Evolutionary conservation across 2,113 vertebrate species (phyloP), one percentile per base, ranked within the genome.

Genomic region (Oncorhynchus masou): DNA sequence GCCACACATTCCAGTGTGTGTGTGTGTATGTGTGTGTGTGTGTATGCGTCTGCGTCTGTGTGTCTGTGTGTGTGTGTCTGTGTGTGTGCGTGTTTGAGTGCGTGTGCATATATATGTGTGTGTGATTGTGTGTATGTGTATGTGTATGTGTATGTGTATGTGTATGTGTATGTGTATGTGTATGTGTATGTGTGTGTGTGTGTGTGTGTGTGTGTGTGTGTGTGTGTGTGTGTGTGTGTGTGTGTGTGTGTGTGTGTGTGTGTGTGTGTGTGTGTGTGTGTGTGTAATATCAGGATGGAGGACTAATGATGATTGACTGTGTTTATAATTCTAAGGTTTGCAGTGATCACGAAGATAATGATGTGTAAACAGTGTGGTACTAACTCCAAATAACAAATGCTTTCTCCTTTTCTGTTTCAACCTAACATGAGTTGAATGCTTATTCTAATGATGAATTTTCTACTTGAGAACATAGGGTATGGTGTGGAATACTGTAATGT

Each of bases 1-100:
- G 93, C 92, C 88, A 89, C 92, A 93, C 92, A 93, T 93, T 92
- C 92, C 93, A 89, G 88, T 87, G 89, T 89, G 86, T 91, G 15
- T 19, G 49, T 54, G 3, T 54, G 1, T 54, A 0, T 54, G 4
- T 54, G 51, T 54, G 13, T 51, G 3, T 16, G 51, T 54, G 51
- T 54, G 51, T 54, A 3, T 19, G 15, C 3, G 51, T 19, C 15
- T 19, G 15, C 2, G 51, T 54, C 15, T 7, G 15, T 5, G 3
- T 15, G 3, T 15, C 3, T 4, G 12, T 13, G 13, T 16, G 49
- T 51, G 49, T 51, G 15, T 15, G 49, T 51, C 12, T 51, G 49
- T 51, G 49, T 51, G 49, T 13, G 49, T 77, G 86, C 88, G 49
- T 51, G 49, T 27, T 27, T 15, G 49, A 0, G 49, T 15, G 11